Base-by-base conservation (phyloP, 2,797 vertebrate species). In the Mus minutoides region DNA sequence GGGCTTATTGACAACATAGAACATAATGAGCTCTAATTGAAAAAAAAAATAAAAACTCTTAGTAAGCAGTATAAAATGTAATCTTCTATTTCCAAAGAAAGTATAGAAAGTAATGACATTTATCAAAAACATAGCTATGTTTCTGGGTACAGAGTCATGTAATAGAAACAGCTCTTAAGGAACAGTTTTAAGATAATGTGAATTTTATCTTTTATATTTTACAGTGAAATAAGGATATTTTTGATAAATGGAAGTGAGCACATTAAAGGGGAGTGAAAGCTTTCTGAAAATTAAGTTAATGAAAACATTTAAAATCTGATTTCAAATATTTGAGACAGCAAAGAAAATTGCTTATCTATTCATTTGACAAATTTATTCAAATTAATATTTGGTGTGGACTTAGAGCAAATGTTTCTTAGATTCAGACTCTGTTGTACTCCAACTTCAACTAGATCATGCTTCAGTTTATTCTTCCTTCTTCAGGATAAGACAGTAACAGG, bases 121-220 rank as follows among this genome's bases (percentile, higher is more conserved):
- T 73, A 6, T 46, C 17, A 80, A 29, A 90, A 91, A 10, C 22
- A 29, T 88, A n/a, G 0, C 19, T 73, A 6, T 31, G 31, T 71
- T 83, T 43, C 73, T 75, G 29, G 12, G 0, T 73, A 16, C 5
- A 67, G 19, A 58, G 17, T 26, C 12, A 56, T 2, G 2, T 26
- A 90, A 3, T 29, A 77, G 34, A 31, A 22, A 29, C 6, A 37
- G 21, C 37, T n/a, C 43, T 26, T 86, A 52, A 17, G 7, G 34
- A 80, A 67, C 17, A 80, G 12, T 67, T 91, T 89, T 19, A 64
- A 21, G 34, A 62, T 77, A n/a, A 4, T 31, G 1, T 49, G 79
- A 34, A 90, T 43, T 62, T 87, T 91, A 0, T 69, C 12, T 67
- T 91, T 86, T 58, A 17, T 49, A n/a, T 90, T 80, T 75, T 29